phyloP scores from a whole-genome alignment of 2,113 vertebrate species.

The Isurus oxyrinchus region DNA sequence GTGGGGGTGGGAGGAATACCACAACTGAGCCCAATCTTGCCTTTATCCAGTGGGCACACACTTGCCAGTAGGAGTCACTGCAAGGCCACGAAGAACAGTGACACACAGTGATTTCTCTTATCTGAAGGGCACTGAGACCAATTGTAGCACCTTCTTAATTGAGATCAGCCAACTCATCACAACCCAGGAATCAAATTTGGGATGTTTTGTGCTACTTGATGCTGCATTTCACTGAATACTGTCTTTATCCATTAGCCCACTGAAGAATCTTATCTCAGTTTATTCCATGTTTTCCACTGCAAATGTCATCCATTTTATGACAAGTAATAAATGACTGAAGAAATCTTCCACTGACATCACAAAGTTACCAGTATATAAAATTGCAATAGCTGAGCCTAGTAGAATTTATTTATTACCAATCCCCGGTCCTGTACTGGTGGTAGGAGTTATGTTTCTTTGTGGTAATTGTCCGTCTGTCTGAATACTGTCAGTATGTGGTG shows the following conservation, averaged over 20 bases:
- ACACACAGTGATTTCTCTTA: not conserved
- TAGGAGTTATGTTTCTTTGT: conserved; percentile 3
- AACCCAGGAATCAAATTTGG: not conserved
- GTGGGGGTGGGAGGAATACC: not conserved
- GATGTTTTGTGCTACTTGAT: not conserved
- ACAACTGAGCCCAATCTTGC: not conserved
- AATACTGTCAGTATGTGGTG: not conserved
- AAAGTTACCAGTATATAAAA: not conserved
- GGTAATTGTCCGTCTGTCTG: not conserved
- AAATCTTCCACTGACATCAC: not conserved
- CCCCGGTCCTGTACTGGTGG: not conserved
- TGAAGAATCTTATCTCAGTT: not conserved
- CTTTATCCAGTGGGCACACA: not conserved
- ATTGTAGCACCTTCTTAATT: not conserved
- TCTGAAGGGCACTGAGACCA: not conserved
- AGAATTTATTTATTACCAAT: conserved; percentile 11
- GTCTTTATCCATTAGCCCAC: not conserved
- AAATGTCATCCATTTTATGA: not conserved
- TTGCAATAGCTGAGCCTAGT: not conserved
- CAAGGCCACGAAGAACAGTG: not conserved
- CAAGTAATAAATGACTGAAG: not conserved
- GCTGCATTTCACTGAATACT: not conserved
- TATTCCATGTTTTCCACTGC: not conserved
- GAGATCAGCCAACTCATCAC: not conserved
- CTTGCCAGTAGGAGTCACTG: not conserved